These are phyloP conservation scores for Leptura quadrifasciata DNA, from an alignment of 2,888 invertebrate genomes.

Conservation along the genomic window DNA sequence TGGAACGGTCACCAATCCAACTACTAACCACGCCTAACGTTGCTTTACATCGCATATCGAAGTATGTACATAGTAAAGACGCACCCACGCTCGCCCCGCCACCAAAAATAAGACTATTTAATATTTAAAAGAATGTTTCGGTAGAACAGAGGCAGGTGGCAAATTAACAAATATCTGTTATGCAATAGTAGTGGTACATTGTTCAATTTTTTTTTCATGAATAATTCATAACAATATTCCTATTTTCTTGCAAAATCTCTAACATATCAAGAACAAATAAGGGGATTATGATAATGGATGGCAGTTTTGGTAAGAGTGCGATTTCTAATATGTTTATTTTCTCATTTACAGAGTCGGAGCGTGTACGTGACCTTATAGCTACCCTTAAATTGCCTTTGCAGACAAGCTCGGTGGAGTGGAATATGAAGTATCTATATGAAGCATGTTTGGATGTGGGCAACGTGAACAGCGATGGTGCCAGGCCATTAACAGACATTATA, in stretches of 20 bases:
- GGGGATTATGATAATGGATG: background rate
- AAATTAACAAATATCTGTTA: no score
- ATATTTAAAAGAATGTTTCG: no score
- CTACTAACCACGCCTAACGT: no score
- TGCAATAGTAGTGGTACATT: no score
- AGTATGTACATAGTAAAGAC: no score
- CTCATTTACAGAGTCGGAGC: slow-evolving; percentile 72
- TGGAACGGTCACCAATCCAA: no score
- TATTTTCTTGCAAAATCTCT: background rate
- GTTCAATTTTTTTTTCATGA: no score
- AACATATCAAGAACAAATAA: background rate
- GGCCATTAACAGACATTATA: slow-evolving; percentile 73
- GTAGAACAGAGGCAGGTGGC: no score
- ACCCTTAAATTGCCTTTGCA: slow-evolving; percentile 74
- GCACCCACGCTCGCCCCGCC: no score
- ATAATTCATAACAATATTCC: no score
- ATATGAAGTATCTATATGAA: slow-evolving; percentile 77
- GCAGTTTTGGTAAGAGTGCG: background rate
- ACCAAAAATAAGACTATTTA: no score
- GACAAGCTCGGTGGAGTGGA: slow-evolving; percentile 75
- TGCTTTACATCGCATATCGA: no score
- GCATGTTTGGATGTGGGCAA: slow-evolving; percentile 76
- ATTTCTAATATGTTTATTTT: background rate
- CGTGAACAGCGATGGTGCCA: slow-evolving; percentile 73
- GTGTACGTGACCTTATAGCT: slow-evolving; percentile 73